A percentile compares a stretch with the other conserved stretches of the same genome.
These are phyloP conservation scores for Diplodus puntazzo DNA, from an alignment of 2,797 vertebrate genomes.

Conservation along the genomic window DNA sequence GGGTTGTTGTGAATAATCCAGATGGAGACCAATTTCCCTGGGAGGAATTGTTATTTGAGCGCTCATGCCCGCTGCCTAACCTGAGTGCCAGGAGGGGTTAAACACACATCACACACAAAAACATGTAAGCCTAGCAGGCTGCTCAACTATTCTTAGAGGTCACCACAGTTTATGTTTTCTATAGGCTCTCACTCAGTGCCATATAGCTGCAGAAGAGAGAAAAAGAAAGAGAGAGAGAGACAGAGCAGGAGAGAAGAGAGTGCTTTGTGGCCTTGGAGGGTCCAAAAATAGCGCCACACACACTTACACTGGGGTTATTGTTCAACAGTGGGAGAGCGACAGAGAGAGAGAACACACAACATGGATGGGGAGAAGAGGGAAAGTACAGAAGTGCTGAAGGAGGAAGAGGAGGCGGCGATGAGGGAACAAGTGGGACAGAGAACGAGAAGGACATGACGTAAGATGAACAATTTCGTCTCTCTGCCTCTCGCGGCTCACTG, in stretches of 20 bases:
- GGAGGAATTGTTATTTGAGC: constrained; percentile 28
- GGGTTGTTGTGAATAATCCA: constrained; percentile 51
- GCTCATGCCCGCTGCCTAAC: constrained; percentile 29
- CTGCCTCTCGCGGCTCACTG: constrained; percentile 16
- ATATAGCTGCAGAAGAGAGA: constrained; percentile 40
- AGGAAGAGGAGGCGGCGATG: constrained; percentile 44
- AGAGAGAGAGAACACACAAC: constrained; percentile 46
- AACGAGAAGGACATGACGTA: constrained; percentile 68
- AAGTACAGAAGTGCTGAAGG: constrained; percentile 64
- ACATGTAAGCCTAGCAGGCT: constrained; percentile 23
- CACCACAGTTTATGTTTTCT: constrained; percentile 53
- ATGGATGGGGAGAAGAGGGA: constrained; percentile 61
- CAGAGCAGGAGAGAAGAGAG: constrained; percentile 52
- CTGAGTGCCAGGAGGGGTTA: constrained; percentile 43
- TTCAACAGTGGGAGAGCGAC: constrained; percentile 68
- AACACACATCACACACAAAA: constrained; percentile 55
- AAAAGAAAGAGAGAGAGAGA: constrained; percentile 31
- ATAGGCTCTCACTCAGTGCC: constrained; percentile 52
- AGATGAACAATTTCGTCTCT: constrained; percentile 53
- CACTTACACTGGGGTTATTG: constrained; percentile 79
- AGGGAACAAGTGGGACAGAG: constrained; percentile 59
- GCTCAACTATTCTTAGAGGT: constrained; percentile 65
- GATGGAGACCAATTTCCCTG: constrained; percentile 38
- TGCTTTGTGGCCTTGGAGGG: constrained; percentile 77
- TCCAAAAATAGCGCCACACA: constrained; percentile 82